These are phyloP conservation scores for Pomacea maculata DNA, from an alignment of 1,140 invertebrate species.

Conservation along the genomic window DNA sequence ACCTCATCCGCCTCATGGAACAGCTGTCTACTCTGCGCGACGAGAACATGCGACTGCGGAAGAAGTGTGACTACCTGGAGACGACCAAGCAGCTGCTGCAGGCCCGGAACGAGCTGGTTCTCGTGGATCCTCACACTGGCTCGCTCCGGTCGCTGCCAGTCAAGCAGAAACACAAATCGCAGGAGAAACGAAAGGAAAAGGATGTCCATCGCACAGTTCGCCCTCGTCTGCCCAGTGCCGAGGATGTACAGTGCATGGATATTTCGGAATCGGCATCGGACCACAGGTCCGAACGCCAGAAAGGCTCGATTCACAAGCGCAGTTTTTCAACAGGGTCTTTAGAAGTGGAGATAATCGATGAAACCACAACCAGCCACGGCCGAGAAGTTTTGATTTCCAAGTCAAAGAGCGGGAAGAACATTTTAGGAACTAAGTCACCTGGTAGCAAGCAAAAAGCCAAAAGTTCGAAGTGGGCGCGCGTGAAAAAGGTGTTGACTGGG, in stretches of 20 bases:
- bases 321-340: conserved; percentile 61
- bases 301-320: conserved; percentile 45
- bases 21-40: conserved; percentile 77
- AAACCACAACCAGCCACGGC: conserved; percentile 13
- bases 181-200: conserved; percentile 6
- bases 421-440: conserved; percentile 36
- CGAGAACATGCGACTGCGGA: conserved; percentile 76
- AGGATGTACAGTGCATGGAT: conserved; percentile 49
- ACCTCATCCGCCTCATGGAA: conserved; percentile 78
- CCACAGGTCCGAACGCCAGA: conserved; percentile 41
- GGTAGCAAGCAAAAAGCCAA: conserved; percentile 51
- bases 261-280: conserved; percentile 51
- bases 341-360: conserved; percentile 54
- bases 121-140: conserved; percentile 19
- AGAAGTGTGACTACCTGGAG: conserved; percentile 77
- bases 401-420: conserved; percentile 34
- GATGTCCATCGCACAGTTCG: conserved; percentile 16
- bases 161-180: conserved; percentile 37
- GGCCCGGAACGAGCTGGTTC: conserved; percentile 51
- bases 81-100: conserved; percentile 74
- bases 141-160: conserved; percentile 44
- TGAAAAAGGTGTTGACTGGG: conserved; percentile 59
- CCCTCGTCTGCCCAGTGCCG: conserved; percentile 51
- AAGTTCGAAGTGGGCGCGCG: conserved; percentile 59
- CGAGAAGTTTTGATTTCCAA: conserved; percentile 10